A percentile compares a stretch with the other conserved stretches of the same genome.
These are phyloP conservation scores for Rhagophthalmus giganteus DNA, from an alignment of 2,888 invertebrate genomes.

Conservation along the genomic window DNA sequence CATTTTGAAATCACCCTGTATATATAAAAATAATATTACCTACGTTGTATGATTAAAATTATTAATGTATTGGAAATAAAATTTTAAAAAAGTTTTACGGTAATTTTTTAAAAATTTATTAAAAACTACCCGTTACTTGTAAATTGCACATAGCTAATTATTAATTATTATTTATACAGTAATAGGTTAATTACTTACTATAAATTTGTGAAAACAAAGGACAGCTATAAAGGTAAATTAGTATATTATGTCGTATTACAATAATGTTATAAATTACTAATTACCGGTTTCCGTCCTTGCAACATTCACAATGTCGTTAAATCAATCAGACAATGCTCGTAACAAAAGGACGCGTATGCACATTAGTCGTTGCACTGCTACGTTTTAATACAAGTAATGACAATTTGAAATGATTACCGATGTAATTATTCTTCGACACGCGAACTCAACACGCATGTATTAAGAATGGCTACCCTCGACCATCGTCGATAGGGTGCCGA, in stretches of 20 bases:
- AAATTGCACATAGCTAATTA: constrained; percentile 21
- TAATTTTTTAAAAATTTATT: no score
- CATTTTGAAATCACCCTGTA: no score
- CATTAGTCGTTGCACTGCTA: constrained; percentile 40
- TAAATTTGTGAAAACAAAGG: constrained; percentile 27
- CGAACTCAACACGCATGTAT: constrained; percentile 42
- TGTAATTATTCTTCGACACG: constrained; percentile 48
- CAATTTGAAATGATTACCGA: constrained; percentile 49
- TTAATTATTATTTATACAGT: constrained; percentile 20
- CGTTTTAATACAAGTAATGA: constrained; percentile 51
- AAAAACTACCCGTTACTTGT: no score
- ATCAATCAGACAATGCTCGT: constrained; percentile 35
- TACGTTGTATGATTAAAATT: no score
- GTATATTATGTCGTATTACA: constrained; percentile 18
- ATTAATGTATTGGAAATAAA: no score
- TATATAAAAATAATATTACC: no score
- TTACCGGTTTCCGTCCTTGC: constrained; percentile 34
- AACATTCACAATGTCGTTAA: constrained; percentile 33
- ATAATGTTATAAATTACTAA: constrained; percentile 36
- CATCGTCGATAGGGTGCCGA: constrained; percentile 18
- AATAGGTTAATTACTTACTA: constrained; percentile 24
- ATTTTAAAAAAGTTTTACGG: no score
- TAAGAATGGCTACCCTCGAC: constrained; percentile 30
- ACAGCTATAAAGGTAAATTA: constrained; percentile 26
- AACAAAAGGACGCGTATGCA: constrained; percentile 36